Base-by-base conservation (phyloP, 2,888 invertebrate genomes). In the Dicranocentrus wangi region DNA sequence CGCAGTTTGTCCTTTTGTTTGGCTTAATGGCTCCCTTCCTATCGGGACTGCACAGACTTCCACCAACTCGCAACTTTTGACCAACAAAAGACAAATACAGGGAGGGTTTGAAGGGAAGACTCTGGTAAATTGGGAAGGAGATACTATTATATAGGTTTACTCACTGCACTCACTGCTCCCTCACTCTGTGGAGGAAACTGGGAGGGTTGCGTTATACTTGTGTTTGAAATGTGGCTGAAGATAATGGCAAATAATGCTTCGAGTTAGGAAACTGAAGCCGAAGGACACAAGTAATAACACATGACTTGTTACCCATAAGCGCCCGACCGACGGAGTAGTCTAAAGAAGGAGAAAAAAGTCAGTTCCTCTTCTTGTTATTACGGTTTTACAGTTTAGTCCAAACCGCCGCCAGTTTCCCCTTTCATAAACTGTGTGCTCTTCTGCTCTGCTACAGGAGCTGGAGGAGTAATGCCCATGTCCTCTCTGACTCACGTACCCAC, bases 21-120 rank as follows among this genome's bases (percentile, higher is more conserved):
- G n/a, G 55, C 81, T 81, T 81, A 81, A 81, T 81, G 81, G 81
- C 70, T 69, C 69, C 75, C 63, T 72, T 81, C 77, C 77, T 77
- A 77, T 77, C 77, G 69, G 69, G 13, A 70, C 61, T 69, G 51
- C 63, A 77, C 77, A 77, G 77, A 53, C 69, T 32, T n/a, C n/a
- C 7, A 28, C 2, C 32, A 27, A 27, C 28, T 68, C 60, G 10
- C 47, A 47, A 47, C 47, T 47, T 68, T 65, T 27, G 60, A 60
- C 60, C 43, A 76, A 32, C 70, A 70, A 77, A 32, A 27, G 21
- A 51, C 76, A 60, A 77, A 77, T 42, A 28, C 5, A 32, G 32
- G 10, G 32, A 10, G 47, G 47, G 15, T n/a, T 19, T 70, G 39
- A 68, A 68, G 47, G 63, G 42, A 65, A 76, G n/a, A 69, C 43